phyloP scores from a whole-genome alignment of 1,140 invertebrate species.

The Centruroides vittatus region DNA sequence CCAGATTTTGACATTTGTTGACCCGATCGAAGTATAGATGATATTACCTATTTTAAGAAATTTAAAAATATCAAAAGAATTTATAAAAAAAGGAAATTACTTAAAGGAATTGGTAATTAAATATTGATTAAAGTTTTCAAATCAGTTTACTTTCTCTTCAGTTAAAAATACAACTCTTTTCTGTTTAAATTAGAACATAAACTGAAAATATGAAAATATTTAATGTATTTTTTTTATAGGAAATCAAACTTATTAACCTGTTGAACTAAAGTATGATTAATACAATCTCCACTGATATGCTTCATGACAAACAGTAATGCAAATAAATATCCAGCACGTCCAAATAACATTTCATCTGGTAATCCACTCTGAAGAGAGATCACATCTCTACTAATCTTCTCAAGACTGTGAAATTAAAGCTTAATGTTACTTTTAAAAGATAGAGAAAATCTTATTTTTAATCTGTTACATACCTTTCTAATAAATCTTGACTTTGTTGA shows the following conservation, averaged over 20 bases:
- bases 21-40: slow-evolving; percentile 49
- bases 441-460: background rate
- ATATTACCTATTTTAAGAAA: slow-evolving; percentile 30
- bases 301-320: slow-evolving; percentile 53
- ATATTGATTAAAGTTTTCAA: no score
- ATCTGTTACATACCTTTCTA: slow-evolving; percentile 22
- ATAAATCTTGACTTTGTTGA: slow-evolving; percentile 19
- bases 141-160: no score
- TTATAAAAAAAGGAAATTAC: no score
- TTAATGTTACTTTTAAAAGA: background rate
- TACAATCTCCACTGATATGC: slow-evolving; percentile 30
- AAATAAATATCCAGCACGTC: slow-evolving; percentile 69
- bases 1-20: slow-evolving; percentile 24
- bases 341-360: slow-evolving; percentile 72
- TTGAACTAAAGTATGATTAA: no score
- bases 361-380: slow-evolving; percentile 26
- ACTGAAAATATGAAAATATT: no score
- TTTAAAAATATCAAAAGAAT: background rate
- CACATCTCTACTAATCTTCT: slow-evolving; percentile 16
- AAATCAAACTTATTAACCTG: no score
- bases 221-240: no score
- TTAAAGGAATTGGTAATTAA: no score
- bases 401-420: slow-evolving; percentile 20
- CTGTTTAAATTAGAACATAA: no score
- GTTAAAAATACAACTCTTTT: no score